Evolutionary conservation across 1,140 invertebrate species (phyloP).

Genomic region (Cephus cinctus): DNA sequence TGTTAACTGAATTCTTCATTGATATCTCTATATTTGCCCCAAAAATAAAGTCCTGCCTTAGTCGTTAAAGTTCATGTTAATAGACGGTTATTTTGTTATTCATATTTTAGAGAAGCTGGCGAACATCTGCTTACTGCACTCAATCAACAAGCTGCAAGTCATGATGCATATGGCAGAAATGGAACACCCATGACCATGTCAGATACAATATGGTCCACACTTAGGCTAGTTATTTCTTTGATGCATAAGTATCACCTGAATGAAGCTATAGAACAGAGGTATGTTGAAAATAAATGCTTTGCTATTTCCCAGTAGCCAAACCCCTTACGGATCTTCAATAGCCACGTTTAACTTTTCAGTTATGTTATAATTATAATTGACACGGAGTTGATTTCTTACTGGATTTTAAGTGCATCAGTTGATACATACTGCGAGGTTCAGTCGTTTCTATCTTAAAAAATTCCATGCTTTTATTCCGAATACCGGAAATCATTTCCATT

Average conservation of each 20-base stretch:
- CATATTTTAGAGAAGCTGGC: slow-evolving; percentile 77
- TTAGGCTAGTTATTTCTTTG: slow-evolving; percentile 86
- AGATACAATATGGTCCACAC: slow-evolving; percentile 91
- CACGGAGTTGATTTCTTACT: slow-evolving; percentile 2
- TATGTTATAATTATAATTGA: not conserved
- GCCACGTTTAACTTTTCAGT: not conserved
- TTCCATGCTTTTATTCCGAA: not conserved
- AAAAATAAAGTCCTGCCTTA: not conserved
- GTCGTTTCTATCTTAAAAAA: not conserved
- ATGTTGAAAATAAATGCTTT: slow-evolving; percentile 9
- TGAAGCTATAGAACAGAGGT: slow-evolving; percentile 72
- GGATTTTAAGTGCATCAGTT: slow-evolving; percentile 2
- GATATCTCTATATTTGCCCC: no score
- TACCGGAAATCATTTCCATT: not conserved
- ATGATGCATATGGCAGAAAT: slow-evolving; percentile 55
- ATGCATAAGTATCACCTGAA: slow-evolving; percentile 82
- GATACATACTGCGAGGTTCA: not conserved
- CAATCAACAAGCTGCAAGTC: slow-evolving; percentile 86
- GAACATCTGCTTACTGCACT: slow-evolving; percentile 93
- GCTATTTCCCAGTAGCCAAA: not conserved
- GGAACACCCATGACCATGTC: slow-evolving; percentile 74
- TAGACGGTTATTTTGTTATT: not conserved
- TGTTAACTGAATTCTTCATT: no score
- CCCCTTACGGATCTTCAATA: not conserved
- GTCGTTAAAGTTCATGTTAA: not conserved